Percentiles rank a stretch among this genome's conserved stretches.
Conservation (phyloP, 1,140 invertebrate species). For the Drosophila kanapiae region DNA sequence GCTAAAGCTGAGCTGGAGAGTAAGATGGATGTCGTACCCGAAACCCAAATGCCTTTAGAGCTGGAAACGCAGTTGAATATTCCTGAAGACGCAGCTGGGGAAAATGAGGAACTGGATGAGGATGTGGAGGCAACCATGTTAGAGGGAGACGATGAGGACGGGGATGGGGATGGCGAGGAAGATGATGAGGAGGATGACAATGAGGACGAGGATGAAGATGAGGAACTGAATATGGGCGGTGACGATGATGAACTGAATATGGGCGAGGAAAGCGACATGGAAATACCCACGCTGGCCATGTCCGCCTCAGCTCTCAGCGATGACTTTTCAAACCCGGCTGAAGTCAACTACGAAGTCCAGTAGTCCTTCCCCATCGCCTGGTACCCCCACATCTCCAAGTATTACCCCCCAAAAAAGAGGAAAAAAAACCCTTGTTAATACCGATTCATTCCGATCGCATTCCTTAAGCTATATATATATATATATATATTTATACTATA, state of each 20-base stretch:
- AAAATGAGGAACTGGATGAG: background rate
- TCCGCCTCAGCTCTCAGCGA: conserved; percentile 33
- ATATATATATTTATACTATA: conserved; percentile 43
- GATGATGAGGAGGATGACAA: conserved; percentile 18
- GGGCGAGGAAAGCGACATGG: conserved; percentile 35
- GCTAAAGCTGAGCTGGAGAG: background rate
- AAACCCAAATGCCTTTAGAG: conserved; percentile 31
- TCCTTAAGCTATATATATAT: conserved; percentile 65
- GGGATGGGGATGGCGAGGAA: conserved; percentile 11
- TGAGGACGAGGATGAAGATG: conserved; percentile 22
- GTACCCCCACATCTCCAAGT: conserved; percentile 50
- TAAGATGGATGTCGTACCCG: conserved; percentile 8
- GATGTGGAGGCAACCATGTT: conserved; percentile 13
- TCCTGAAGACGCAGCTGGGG: background rate
- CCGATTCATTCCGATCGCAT: conserved; percentile 68
- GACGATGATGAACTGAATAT: conserved; percentile 21
- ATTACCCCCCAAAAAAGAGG: conserved; percentile 52
- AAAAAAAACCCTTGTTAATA: conserved; percentile 51
- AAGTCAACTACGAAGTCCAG: conserved; percentile 25
- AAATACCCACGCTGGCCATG: conserved; percentile 36
- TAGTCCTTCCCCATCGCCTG: background rate
- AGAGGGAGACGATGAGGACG: conserved; percentile 4
- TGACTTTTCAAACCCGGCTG: conserved; percentile 19
- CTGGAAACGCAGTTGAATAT: conserved; percentile 10
- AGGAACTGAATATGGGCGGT: conserved; percentile 2